Base-by-base conservation (phyloP, 2,888 invertebrate genomes). In the Antheraea assamensis region DNA sequence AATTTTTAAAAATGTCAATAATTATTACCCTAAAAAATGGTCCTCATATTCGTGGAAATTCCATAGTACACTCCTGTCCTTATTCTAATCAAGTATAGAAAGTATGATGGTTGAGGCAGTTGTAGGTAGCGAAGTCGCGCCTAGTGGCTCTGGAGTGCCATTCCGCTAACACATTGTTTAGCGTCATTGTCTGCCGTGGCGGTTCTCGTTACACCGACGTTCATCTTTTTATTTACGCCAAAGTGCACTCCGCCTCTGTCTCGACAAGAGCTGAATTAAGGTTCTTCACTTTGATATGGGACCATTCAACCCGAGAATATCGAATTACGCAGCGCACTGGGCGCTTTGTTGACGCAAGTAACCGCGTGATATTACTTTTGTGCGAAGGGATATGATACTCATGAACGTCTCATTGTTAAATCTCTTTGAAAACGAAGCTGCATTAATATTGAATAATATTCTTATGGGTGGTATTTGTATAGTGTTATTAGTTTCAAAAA, bases 171-270 rank as follows among this genome's bases (percentile, higher is more conserved):
- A 92, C 91, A 92, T 92, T 93, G 93, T 92, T 91, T 92, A 89
- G 89, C 86, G 87, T 87, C 91, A 92, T 93, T 92, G 94, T 93
- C 90, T 90, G 86, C 83, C 82, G 86, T 84, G 80, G 83, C 81
- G 83, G 85, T 85, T 87, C 87, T 87, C 89, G 90, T 91, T 90
- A 93, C 90, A 89, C 82, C 90, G 89, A 87, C 89, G 92, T 85
- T 93, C 92, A 92, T 91, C 92, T 93, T 93, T 93, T 93, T 94
- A 93, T 93, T 94, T 93, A 93, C 93, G 91, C 92, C 88, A 90
- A 92, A 94, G 93, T 93, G 92, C 94, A 92, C 93, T 93, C 89
- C 83, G 89, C 87, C 87, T 89, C 89, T 88, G 90, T 92, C 88
- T 85, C 87, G 89, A 89, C 86, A 88, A 92, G 93, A 89, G 91